Base-by-base conservation (phyloP, 2,888 invertebrate species). In the Stenolophus ochropezus region DNA sequence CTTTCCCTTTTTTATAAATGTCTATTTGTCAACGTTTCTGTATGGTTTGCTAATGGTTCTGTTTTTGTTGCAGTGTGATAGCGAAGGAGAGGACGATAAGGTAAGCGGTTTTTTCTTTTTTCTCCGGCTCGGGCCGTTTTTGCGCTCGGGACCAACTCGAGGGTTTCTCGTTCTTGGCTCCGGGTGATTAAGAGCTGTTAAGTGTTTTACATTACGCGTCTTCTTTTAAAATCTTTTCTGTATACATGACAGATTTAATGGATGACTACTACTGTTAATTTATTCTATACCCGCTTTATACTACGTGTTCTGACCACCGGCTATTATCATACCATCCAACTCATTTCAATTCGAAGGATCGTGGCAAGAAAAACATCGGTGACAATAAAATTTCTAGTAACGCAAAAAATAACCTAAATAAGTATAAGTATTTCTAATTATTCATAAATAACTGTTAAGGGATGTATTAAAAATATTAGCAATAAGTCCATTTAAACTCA, bases 61-160 rank as follows among this genome's bases (percentile, higher is more conserved):
- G 87, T 87, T 86, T 88, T 89, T 91, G 89, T 94, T 94, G 85
- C 93, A 96, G 96, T 96, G 96, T 96, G 96, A 96, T 96, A 96
- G 95, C 93, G 95, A 95, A 93, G 95, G 95, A 91, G 95, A 95
- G 91, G 96, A 96, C 91, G 96, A 95, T 92, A 96, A 96, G 96
- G 96, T 95, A 91, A 93, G 94, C 90, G 42, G 87, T 84, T 85
- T 71, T 79, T 77, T 65, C 86, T 56, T 84, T 69, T 80, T 81
- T 65, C 21, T 82, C 73, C 53, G 27, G 49, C 53, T 75, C 25
- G 25, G 1, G 6, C 61, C 11, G 53, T 82, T 82, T 81, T 73
- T 75, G 61, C 78, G 8, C 76, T 21, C 14, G 42, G 75, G 33
- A 76, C 61, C 51, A 23, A 69, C 61, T 49, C 21, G 49, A 78